Percentiles rank a stretch among this genome's conserved stretches.
Conservation (phyloP, 2,888 invertebrate species). For the Pandemis corylana region DNA sequence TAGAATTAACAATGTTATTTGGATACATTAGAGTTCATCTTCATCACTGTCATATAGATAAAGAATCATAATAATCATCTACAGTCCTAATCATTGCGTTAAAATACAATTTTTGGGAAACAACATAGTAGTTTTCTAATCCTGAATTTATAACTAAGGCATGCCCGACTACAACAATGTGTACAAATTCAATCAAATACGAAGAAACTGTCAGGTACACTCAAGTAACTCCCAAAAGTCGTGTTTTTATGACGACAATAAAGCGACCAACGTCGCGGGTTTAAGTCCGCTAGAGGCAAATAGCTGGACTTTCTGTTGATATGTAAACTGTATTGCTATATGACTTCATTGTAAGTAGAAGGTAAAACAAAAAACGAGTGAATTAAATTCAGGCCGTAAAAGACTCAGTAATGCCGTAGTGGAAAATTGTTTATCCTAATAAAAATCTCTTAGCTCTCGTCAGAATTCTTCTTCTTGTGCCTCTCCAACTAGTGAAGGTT, state of each 20-base stretch:
- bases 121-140: too few relatives aligned
- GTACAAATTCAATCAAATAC: constrained; percentile 1
- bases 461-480: too few relatives aligned
- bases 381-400: background rate
- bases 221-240: constrained; percentile 2
- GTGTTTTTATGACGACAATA: constrained; percentile 4
- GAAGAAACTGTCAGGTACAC: background rate
- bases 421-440: too few relatives aligned
- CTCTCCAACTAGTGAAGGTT: too few relatives aligned
- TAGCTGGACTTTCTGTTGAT: constrained; percentile 1
- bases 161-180: background rate
- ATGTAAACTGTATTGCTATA: background rate
- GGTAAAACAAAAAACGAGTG: background rate
- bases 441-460: too few relatives aligned
- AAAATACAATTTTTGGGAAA: too few relatives aligned
- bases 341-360: background rate
- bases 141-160: background rate
- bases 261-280: constrained; percentile 3
- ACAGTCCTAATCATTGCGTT: too few relatives aligned
- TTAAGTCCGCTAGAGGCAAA: constrained; percentile 3
- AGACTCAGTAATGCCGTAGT: background rate
- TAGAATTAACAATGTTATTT: too few relatives aligned
- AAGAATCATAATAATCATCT: too few relatives aligned
- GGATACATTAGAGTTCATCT: too few relatives aligned
- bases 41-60: too few relatives aligned